Evolutionary conservation across 2,888 invertebrate species (phyloP).

Genomic region (Pammene aurita): DNA sequence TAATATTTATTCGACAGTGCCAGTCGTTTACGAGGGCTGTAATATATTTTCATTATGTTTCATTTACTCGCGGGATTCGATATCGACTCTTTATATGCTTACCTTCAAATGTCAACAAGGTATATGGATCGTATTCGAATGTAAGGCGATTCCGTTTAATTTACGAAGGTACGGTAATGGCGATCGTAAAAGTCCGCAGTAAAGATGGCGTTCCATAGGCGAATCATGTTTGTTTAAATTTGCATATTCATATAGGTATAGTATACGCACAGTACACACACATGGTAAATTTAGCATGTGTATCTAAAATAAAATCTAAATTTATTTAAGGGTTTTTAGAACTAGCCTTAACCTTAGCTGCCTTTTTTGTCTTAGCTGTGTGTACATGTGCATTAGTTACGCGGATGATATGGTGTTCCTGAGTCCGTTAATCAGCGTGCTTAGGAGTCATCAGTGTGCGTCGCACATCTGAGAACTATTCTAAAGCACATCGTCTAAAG

Average conservation of each 20-base stretch:
- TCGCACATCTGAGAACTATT: no score
- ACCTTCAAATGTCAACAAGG: slow-evolving; percentile 70
- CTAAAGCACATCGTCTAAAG: no score
- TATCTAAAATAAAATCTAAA: neutral
- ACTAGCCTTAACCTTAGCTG: no score
- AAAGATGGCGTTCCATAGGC: slow-evolving; percentile 19
- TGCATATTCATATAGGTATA: neutral
- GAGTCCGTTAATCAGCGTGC: no score
- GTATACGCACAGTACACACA: no score
- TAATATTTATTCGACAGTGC: slow-evolving; percentile 65
- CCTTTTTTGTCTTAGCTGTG: no score
- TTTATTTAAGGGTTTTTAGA: no score
- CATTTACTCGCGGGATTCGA: slow-evolving; percentile 72
- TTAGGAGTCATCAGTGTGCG: no score
- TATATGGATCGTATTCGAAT: slow-evolving; percentile 58
- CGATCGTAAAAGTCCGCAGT: slow-evolving; percentile 46
- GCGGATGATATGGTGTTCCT: no score
- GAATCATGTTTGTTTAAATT: slow-evolving; percentile 22
- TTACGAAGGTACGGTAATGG: slow-evolving; percentile 52
- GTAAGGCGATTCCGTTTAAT: slow-evolving; percentile 64
- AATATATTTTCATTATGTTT: slow-evolving; percentile 79
- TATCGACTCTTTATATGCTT: slow-evolving; percentile 72
- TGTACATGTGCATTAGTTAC: no score
- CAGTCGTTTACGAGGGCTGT: slow-evolving; percentile 70
- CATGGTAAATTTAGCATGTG: neutral